Evolutionary conservation across 2,888 invertebrate genomes (phyloP), one percentile per base, ranked within the genome.

Genomic region (Fragum whitleyi): DNA sequence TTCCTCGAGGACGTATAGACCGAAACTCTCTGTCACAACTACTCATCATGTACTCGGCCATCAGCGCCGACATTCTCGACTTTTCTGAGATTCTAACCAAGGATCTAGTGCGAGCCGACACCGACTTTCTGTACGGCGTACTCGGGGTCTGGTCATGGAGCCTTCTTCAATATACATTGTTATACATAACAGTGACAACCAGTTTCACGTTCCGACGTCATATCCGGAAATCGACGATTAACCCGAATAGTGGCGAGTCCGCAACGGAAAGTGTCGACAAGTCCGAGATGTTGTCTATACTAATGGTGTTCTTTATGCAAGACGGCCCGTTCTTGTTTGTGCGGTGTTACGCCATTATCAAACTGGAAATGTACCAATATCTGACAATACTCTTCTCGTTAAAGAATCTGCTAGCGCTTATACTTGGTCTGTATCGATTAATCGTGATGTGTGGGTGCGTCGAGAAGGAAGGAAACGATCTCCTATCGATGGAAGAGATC

Each of bases 251-350:
- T 57, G 55, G 55, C 29, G 36, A 28, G 9, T 55, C 55, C 1
- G 36, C 19, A 11, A 55, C 70, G 6, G 68, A 67, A 2, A 75
- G 79, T 32, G 70, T 70, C 19, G 80, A 82, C 28, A 75, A 53
- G 21, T 81, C 85, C 0, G 85, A 85, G 21, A 57, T 71, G 9
- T 6, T 83, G 16, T 85, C 85, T 14, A 78, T 85, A 61, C 28
- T 83, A 29, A 81, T 85, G 85, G 81, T 83, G n/a, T 79, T 85
- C 53, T 77, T 83, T 65, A 83, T 85, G 82, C 85, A 85, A 65
- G 85, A 85, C 59, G 85, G 85, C 2, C 83, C 85, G 0, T 85
- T 85, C 47, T 69, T 85, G 7, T 47, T 65, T 9, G 68, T 67
- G 16, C 61, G 85, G n/a, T 69, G 69, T 14, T 83, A 79, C 57